Percentiles rank a stretch among this genome's conserved stretches.
Evolutionary conservation across 2,888 invertebrate genomes (phyloP).

Genomic region (Chrysina gloriosa): DNA sequence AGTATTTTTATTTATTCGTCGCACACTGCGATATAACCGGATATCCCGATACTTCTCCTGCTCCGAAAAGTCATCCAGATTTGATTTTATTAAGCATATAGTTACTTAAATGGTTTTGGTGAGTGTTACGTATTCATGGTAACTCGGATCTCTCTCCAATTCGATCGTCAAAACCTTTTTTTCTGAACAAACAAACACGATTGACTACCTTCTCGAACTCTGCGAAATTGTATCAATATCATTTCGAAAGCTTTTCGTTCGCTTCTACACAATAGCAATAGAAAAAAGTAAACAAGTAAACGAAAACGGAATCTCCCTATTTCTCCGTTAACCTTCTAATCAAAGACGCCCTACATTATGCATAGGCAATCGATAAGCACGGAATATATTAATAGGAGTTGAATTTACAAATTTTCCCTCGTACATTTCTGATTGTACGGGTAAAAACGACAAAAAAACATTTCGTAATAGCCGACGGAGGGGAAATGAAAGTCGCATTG

Average conservation of each 20-base stretch:
- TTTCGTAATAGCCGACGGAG: neutral
- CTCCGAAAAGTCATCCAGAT: too few relatives aligned
- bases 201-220: too few relatives aligned
- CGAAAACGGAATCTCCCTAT: neutral
- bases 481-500: conserved; percentile 30
- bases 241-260: neutral
- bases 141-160: too few relatives aligned
- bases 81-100: too few relatives aligned
- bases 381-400: neutral
- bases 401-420: neutral
- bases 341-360: neutral
- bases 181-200: too few relatives aligned
- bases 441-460: neutral
- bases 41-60: too few relatives aligned
- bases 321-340: neutral
- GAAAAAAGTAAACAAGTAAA: neutral
- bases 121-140: too few relatives aligned
- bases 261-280: neutral
- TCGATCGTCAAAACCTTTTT: too few relatives aligned
- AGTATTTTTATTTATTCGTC: too few relatives aligned
- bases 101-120: too few relatives aligned
- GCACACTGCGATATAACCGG: too few relatives aligned
- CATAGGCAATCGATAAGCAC: neutral
- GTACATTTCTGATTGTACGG: neutral
- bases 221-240: conserved; percentile 3